Percentiles rank a stretch among this genome's conserved stretches.
Conservation (phyloP, 2,888 invertebrate species). For the Chironomus riparius region DNA sequence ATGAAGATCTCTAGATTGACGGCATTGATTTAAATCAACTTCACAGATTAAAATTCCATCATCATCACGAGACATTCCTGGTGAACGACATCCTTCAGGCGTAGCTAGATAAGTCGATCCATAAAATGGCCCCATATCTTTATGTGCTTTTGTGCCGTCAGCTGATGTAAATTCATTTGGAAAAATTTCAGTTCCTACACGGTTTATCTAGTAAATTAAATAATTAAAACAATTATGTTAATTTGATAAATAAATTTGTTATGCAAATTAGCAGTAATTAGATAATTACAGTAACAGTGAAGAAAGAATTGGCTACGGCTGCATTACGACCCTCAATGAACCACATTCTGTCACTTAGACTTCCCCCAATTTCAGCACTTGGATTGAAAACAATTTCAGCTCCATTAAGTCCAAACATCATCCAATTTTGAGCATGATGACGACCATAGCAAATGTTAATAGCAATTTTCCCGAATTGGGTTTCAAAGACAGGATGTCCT, state of each 20-base stretch:
- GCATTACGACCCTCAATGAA: constrained; percentile 90
- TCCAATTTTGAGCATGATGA: constrained; percentile 96
- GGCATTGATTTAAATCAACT: constrained; percentile 86
- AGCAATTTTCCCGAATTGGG: constrained; percentile 77
- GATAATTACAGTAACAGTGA: constrained; percentile 61
- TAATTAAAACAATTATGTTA: not conserved
- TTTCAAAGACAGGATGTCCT: constrained; percentile 89
- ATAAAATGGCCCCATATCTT: constrained; percentile 86
- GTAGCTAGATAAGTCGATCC: constrained; percentile 91
- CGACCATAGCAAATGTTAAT: constrained; percentile 97
- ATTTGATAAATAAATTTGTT: not conserved
- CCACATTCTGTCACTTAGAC: constrained; percentile 78
- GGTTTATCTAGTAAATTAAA: constrained; percentile 52
- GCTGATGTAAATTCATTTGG: constrained; percentile 76
- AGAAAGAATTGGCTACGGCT: constrained; percentile 92
- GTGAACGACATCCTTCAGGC: constrained; percentile 87
- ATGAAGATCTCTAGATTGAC: constrained; percentile 90
- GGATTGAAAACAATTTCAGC: constrained; percentile 99
- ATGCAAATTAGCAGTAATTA: no score
- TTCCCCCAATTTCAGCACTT: constrained; percentile 68
- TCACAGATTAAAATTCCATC: constrained; percentile 85
- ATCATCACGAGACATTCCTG: constrained; percentile 61
- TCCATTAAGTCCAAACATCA: constrained; percentile 93
- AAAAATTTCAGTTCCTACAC: constrained; percentile 85
- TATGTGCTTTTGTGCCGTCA: constrained; percentile 64